A percentile compares a stretch with the other conserved stretches of the same genome.
Evolutionary conservation across 2,888 invertebrate species (phyloP).

Genomic region (Yponomeuta sedellus): DNA sequence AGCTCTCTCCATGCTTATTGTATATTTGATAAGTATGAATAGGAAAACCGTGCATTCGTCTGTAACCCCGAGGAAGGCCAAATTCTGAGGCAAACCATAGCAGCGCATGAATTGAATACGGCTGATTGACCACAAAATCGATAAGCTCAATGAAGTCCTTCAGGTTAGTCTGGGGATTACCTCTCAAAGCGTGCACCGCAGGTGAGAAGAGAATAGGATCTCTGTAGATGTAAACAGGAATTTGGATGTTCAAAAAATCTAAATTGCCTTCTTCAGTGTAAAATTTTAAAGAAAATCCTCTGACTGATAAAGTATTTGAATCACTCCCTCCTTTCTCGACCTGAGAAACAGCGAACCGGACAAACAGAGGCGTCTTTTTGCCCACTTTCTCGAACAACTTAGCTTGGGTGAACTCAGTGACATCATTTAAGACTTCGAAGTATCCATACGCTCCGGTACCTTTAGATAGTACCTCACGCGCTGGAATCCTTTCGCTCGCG

Average conservation of each 20-base stretch:
- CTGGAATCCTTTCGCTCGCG: slow-evolving; percentile 89
- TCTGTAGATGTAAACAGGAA: slow-evolving; percentile 74
- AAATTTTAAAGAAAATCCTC: slow-evolving; percentile 61
- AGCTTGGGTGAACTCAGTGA: slow-evolving; percentile 78
- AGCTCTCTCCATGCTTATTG: slow-evolving; percentile 47
- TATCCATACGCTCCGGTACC: slow-evolving; percentile 90
- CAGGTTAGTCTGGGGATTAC: slow-evolving; percentile 72
- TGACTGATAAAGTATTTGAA: slow-evolving; percentile 44
- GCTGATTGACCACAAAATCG: slow-evolving; percentile 68
- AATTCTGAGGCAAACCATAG: slow-evolving; percentile 66
- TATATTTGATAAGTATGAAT: slow-evolving; percentile 62
- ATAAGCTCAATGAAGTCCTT: slow-evolving; percentile 50
- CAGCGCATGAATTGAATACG: slow-evolving; percentile 61
- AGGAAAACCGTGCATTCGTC: slow-evolving; percentile 74
- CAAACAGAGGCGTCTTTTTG: slow-evolving; percentile 75
- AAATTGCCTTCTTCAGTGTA: slow-evolving; percentile 43
- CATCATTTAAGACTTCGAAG: slow-evolving; percentile 88
- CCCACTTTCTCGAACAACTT: slow-evolving; percentile 76
- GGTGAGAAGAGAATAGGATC: slow-evolving; percentile 72
- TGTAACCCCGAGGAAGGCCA: slow-evolving; percentile 70
- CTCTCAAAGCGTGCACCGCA: slow-evolving; percentile 71
- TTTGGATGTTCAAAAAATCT: slow-evolving; percentile 58
- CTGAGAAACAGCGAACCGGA: slow-evolving; percentile 75
- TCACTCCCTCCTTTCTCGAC: slow-evolving; percentile 81
- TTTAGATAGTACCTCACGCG: slow-evolving; percentile 93